phyloP scores from a whole-genome alignment of 2,888 invertebrate genomes.

The Thymelicus sylvestris region DNA sequence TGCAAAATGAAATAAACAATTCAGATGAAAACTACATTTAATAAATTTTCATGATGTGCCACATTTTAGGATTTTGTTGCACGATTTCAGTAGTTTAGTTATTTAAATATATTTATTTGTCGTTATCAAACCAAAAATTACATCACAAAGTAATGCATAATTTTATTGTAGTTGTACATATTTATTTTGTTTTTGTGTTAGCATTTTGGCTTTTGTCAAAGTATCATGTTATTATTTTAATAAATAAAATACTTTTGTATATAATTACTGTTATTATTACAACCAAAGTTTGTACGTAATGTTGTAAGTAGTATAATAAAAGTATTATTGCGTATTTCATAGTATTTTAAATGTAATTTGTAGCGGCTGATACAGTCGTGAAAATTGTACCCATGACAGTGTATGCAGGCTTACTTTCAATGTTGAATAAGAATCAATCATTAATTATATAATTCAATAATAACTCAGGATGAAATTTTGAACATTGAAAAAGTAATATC shows the following conservation, averaged over 20 bases:
- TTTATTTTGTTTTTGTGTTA: conserved; percentile 4
- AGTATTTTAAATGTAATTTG: conserved; percentile 41
- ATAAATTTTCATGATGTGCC: not conserved
- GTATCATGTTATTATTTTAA: not conserved
- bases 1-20: too few relatives aligned
- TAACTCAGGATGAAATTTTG: not conserved
- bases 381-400: conserved; percentile 10
- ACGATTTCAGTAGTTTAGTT: not conserved
- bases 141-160: conserved; percentile 30
- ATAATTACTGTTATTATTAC: conserved; percentile 48
- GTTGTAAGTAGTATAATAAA: conserved; percentile 46
- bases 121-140: conserved; percentile 16
- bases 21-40: not conserved
- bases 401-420: conserved; percentile 3
- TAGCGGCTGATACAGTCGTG: conserved; percentile 12
- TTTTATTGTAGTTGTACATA: conserved; percentile 43
- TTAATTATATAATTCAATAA: not conserved
- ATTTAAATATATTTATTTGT: conserved; percentile 9
- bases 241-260: conserved; percentile 33
- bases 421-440: not conserved
- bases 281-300: conserved; percentile 64
- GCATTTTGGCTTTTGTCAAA: not conserved
- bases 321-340: conserved; percentile 50
- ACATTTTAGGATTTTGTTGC: not conserved
- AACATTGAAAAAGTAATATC: not conserved